Evolutionary conservation across 2,113 vertebrate genomes (phyloP).

Genomic region (Leptocoma aspasia): DNA sequence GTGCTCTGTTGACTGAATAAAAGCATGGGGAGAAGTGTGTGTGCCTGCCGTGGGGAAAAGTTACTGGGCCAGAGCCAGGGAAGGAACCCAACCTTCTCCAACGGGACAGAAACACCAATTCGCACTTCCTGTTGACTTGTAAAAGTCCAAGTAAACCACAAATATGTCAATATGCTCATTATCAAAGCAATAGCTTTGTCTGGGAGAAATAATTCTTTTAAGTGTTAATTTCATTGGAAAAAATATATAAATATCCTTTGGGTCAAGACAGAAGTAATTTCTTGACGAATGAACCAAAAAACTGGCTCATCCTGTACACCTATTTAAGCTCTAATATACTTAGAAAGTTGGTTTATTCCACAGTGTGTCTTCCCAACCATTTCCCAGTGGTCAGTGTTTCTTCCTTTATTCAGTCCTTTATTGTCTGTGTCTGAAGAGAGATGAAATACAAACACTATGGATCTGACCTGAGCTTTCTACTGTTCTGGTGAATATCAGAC

Average conservation of each 20-base stretch:
- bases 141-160: not conserved
- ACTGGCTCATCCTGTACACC: not conserved
- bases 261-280: not conserved
- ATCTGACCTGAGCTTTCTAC: not conserved
- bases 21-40: rapidly evolving
- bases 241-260: not conserved
- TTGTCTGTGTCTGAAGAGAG: not conserved
- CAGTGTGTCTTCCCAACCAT: not conserved
- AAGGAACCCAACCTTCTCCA: rapidly evolving
- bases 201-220: not conserved
- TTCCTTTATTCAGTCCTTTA: not conserved
- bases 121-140: not conserved
- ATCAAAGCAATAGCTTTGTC: not conserved
- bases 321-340: not conserved
- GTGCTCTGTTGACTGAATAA: not conserved
- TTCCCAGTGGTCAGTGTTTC: not conserved
- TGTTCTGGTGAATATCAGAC: not conserved
- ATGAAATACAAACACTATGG: rapidly evolving
- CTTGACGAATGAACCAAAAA: not conserved
- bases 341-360: not conserved
- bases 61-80: not conserved
- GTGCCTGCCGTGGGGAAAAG: rapidly evolving
- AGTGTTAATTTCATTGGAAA: not conserved
- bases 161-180: not conserved
- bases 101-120: not conserved